These are phyloP conservation scores for Antedon bifida DNA, from an alignment of 35 echinoderm and acorn worm species.

Conservation along the genomic window DNA sequence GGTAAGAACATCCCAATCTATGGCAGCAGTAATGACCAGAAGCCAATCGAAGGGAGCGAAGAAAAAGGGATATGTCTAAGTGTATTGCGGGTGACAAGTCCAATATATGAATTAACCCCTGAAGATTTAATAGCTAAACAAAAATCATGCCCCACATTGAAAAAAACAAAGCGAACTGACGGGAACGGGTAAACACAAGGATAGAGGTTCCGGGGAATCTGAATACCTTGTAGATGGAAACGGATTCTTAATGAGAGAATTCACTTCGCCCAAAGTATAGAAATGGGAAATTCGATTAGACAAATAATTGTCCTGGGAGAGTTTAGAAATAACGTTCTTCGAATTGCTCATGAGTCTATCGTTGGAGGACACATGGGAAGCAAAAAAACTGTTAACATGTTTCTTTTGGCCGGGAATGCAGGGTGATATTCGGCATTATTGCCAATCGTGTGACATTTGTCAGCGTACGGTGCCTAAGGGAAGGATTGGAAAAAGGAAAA, in stretches of 20 bases:
- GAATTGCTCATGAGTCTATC: neutral
- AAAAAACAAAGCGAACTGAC: neutral
- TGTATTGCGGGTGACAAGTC: neutral
- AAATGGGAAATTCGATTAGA: neutral
- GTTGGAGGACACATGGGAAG: neutral
- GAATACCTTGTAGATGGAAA: neutral
- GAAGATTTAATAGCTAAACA: neutral
- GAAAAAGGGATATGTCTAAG: neutral
- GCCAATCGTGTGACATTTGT: constrained; percentile 4
- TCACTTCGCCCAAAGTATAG: neutral
- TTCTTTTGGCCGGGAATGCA: constrained; percentile 33
- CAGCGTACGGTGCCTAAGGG: neutral
- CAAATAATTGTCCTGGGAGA: neutral
- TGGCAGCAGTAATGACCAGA: neutral
- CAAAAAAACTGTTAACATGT: neutral
- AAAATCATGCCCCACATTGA: neutral
- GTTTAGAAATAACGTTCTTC: neutral
- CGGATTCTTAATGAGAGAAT: neutral
- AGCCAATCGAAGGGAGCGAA: neutral
- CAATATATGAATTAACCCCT: neutral
- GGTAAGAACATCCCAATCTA: neutral
- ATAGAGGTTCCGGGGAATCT: neutral
- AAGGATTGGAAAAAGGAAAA: neutral
- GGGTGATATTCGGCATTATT: constrained; percentile 14
- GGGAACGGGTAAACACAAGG: neutral